phyloP scores from a whole-genome alignment of 2,797 vertebrate species.

The Phoxinus dragarum region DNA sequence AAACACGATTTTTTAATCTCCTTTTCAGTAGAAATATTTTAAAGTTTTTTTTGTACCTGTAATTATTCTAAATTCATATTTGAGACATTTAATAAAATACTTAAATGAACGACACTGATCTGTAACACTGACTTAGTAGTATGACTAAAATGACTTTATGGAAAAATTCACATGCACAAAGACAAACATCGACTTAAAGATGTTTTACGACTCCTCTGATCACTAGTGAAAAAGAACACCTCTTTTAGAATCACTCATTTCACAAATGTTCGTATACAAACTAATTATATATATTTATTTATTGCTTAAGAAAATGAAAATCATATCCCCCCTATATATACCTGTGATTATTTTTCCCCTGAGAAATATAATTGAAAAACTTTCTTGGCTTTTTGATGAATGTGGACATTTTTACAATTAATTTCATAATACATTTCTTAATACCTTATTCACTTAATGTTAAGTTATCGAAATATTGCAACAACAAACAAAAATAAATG shows the following conservation, averaged over 20 bases:
- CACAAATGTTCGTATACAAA: background rate
- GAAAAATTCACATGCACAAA: constrained; percentile 8
- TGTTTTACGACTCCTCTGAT: background rate
- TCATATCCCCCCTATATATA: background rate
- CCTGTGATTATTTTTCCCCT: background rate
- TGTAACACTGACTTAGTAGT: background rate
- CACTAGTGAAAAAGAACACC: background rate
- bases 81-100: background rate
- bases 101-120: background rate
- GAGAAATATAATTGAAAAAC: background rate
- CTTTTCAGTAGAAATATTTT: background rate
- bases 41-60: background rate
- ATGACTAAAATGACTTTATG: background rate
- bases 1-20: constrained; percentile 38
- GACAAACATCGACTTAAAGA: background rate
- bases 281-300: background rate
- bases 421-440: background rate
- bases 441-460: background rate
- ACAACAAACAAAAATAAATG: background rate
- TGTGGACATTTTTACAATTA: background rate
- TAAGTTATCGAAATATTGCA: background rate
- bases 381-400: background rate
- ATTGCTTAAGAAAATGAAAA: background rate
- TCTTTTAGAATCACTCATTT: background rate
- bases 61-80: background rate